phyloP scores from a whole-genome alignment of 2,113 vertebrate species.

The Ammodytes dubius region DNA sequence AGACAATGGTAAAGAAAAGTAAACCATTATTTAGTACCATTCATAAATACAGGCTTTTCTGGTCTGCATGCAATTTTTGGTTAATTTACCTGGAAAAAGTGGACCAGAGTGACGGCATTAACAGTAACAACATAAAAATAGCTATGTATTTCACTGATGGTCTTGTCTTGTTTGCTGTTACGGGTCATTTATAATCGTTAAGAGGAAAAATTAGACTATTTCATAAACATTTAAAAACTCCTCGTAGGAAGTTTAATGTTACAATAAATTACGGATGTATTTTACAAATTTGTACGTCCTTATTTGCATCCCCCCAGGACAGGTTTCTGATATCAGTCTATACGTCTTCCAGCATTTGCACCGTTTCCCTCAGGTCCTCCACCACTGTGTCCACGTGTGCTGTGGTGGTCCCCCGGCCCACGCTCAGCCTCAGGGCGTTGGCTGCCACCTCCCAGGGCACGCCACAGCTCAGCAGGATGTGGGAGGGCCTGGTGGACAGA shows the following conservation, averaged over 20 bases:
- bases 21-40: too few relatives aligned
- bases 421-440: conserved; percentile 92
- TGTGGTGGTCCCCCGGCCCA: conserved; percentile 88
- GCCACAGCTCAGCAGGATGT: conserved; percentile 91
- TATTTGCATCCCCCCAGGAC: conserved; percentile 24
- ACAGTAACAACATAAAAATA: too few relatives aligned
- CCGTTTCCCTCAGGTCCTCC: conserved; percentile 89
- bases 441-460: conserved; percentile 85
- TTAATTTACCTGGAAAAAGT: too few relatives aligned
- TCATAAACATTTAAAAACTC: too few relatives aligned
- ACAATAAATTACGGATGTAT: conserved; percentile 12
- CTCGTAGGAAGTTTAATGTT: neutral
- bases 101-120: too few relatives aligned
- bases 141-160: too few relatives aligned
- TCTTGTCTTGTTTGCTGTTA: too few relatives aligned
- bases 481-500: conserved; percentile 87
- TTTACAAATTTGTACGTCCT: conserved; percentile 11
- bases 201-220: too few relatives aligned
- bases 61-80: too few relatives aligned
- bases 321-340: conserved; percentile 52
- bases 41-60: too few relatives aligned
- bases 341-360: conserved; percentile 82
- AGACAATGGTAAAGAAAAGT: too few relatives aligned
- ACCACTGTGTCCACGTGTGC: conserved; percentile 90
- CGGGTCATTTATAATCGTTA: too few relatives aligned